Percentiles rank a stretch among this genome's conserved stretches.
phyloP scores from a whole-genome alignment of 2,113 vertebrate genomes.

The Chionis minor region DNA sequence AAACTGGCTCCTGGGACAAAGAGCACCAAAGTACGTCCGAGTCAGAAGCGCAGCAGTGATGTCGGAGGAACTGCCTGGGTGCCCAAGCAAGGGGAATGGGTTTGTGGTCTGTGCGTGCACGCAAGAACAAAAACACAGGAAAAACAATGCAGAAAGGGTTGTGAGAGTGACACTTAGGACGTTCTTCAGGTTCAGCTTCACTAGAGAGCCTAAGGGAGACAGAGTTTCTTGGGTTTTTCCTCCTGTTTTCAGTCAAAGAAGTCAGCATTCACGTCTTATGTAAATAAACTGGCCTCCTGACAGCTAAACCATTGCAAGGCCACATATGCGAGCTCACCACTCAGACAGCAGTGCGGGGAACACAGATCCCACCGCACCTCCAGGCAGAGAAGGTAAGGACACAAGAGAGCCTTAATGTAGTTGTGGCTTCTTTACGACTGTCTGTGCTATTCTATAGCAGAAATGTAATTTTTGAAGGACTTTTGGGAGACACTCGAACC shows the following conservation, averaged over 20 bases:
- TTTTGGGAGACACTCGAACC: background rate
- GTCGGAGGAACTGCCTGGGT: background rate
- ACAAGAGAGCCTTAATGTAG: background rate
- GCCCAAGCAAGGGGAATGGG: background rate
- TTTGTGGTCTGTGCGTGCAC: fast-evolving
- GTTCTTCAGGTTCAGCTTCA: background rate
- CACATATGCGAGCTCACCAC: background rate
- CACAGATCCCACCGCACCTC: background rate
- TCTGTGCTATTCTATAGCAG: background rate
- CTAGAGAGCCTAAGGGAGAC: background rate
- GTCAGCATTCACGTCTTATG: background rate
- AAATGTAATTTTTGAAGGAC: background rate
- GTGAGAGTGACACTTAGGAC: background rate
- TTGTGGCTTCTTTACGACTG: background rate
- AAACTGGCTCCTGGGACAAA: background rate
- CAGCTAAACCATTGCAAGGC: background rate
- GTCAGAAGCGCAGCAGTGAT: background rate
- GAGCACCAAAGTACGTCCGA: background rate
- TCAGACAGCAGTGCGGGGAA: background rate
- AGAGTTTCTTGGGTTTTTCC: background rate
- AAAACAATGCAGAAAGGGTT: background rate
- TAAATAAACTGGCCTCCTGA: background rate
- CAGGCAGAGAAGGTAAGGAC: background rate
- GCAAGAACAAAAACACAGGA: background rate
- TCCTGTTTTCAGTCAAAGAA: background rate